A percentile compares a stretch with the other conserved stretches of the same genome.
Conservation (phyloP, 2,888 invertebrate species). For the Cyaniris semiargus region DNA sequence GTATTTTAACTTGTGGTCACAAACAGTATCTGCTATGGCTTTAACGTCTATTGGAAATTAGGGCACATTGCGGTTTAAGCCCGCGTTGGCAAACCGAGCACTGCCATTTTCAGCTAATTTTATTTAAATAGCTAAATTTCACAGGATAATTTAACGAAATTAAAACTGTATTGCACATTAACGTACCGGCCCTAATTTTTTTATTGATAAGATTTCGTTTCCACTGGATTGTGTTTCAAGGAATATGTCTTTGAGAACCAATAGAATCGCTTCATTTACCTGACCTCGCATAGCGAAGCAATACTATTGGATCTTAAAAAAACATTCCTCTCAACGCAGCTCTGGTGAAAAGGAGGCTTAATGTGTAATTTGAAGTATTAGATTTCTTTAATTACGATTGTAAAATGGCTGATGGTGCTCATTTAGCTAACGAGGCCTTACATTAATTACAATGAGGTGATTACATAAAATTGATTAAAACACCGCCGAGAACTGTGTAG, state of each 20-base stretch:
- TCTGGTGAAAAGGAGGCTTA: background rate
- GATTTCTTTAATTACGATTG: background rate
- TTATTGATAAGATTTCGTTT: background rate
- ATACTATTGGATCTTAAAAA: background rate
- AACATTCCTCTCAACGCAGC: background rate
- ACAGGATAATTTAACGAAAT: background rate
- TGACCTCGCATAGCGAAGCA: background rate
- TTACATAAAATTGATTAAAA: conserved; percentile 8
- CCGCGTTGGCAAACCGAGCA: background rate
- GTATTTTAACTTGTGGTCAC: conserved; percentile 14
- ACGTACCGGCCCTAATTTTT: background rate
- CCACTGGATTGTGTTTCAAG: too few relatives aligned
- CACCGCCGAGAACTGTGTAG: background rate
- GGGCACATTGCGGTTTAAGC: background rate
- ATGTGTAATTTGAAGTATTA: background rate
- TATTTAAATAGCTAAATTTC: background rate
- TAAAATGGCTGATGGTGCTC: background rate
- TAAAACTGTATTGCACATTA: background rate
- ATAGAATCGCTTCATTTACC: background rate
- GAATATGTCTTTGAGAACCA: background rate
- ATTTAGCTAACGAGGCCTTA: background rate
- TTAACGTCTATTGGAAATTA: conserved; percentile 16
- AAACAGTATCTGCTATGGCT: conserved; percentile 14
- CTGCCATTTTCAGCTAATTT: background rate
- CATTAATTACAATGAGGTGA: background rate